Percentiles rank a stretch among this genome's conserved stretches.
These are phyloP conservation scores for Otolemur garnettii DNA, from an alignment of 2,113 vertebrate genomes.

Conservation along the genomic window DNA sequence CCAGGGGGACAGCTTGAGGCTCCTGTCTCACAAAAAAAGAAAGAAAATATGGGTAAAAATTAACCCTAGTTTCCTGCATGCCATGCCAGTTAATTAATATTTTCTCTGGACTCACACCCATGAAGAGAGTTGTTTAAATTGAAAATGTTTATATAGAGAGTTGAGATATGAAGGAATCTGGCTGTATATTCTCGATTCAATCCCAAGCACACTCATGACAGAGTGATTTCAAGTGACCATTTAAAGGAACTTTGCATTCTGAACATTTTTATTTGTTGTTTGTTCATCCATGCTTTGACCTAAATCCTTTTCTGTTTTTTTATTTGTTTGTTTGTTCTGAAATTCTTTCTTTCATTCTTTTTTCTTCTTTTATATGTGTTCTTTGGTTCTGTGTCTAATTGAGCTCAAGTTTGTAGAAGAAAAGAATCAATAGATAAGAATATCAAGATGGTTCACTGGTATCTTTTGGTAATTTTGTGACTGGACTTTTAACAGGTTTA, in stretches of 20 bases:
- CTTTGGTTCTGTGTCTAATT: background rate
- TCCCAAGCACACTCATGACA: background rate
- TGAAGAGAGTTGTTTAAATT: background rate
- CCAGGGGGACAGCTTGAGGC: too few relatives aligned
- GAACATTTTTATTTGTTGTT: constrained; percentile 41
- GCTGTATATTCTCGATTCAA: constrained; percentile 7
- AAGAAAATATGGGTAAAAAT: background rate
- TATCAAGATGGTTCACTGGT: background rate
- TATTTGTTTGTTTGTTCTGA: background rate
- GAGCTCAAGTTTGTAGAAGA: background rate
- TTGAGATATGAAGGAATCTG: constrained; percentile 30
- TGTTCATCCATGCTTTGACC: background rate
- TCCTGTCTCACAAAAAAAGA: too few relatives aligned
- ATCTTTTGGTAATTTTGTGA: constrained; percentile 36
- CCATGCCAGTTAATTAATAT: background rate
- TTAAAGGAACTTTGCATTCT: constrained; percentile 26
- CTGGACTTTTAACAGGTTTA: constrained; percentile 84
- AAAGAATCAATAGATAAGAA: constrained; percentile 50
- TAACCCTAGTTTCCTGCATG: background rate
- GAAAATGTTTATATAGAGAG: constrained; percentile 14
- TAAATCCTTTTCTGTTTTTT: background rate
- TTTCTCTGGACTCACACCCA: background rate
- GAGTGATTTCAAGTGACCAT: background rate
- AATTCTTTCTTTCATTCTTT: constrained; percentile 41
- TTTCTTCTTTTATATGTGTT: constrained; percentile 26